Base-by-base conservation (phyloP, 2,888 invertebrate species). In the Phengaris arion region DNA sequence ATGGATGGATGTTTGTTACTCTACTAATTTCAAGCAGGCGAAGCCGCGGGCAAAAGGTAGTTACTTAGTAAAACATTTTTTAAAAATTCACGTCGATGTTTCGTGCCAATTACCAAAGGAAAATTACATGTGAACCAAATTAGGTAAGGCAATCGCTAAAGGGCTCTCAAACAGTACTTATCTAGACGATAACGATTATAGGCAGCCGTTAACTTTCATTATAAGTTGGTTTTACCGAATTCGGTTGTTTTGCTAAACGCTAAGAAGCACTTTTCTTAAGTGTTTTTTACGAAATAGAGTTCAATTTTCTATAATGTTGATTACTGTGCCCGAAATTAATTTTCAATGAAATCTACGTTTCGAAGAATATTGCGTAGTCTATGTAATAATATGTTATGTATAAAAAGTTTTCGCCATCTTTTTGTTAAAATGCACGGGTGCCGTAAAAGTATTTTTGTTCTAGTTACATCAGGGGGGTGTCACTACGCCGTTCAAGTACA, bases 111-210 rank as follows among this genome's bases (percentile, higher is more conserved):
- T 64, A 12, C 22, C 9, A 64, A 64, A 75, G 76, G 55, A 76
- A 79, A 78, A 78, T 79, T 79, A 80, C 76, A 77, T 77, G 77
- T 74, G 75, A 74, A 79, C 82, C 84, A 86, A 86, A 87, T 90
- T 87, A 90, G 83, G 83, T 79, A 78, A 85, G 84, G 85, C 87
- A 89, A 89, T 90, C 87, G 87, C 86, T 83, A 81, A 85, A 83
- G 85, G 86, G 82, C 86, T 87, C 83, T 79, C 84, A 85, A 83
- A 84, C 82, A 84, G 86, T 83, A 86, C 85, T 90, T 89, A 88
- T 86, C 86, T 86, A 78, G 82, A 87, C 82, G 87, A 87, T 91
- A 91, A 92, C 87, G 89, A 86, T 90, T 90, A 92, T 90, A 88
- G 86, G 87, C 82, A 80, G 81, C 84, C 87, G 87, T 90, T 89